Conservation (phyloP, 1,140 invertebrate genomes). For the Drosophila albomicans region DNA sequence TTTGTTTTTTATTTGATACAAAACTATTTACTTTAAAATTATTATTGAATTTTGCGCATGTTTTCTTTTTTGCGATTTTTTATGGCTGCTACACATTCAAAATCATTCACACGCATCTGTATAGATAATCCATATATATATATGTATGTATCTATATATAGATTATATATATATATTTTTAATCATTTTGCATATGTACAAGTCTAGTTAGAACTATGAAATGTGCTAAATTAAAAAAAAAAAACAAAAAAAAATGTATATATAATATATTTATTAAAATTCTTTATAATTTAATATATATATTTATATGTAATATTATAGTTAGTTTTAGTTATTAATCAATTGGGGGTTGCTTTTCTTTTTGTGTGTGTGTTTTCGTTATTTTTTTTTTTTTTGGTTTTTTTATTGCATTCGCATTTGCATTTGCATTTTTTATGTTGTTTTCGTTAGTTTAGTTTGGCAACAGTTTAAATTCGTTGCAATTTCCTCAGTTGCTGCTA, state of each 20-base stretch:
- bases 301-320: conserved; percentile 60
- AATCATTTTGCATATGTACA: conserved; percentile 69
- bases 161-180: conserved; percentile 48
- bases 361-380: conserved; percentile 23
- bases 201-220: conserved; percentile 75
- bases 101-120: conserved; percentile 46
- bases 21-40: conserved; percentile 77
- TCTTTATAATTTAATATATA: conserved; percentile 58
- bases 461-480: conserved; percentile 82
- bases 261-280: conserved; percentile 75
- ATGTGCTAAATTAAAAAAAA: conserved; percentile 76
- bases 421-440: conserved; percentile 21
- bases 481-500: conserved; percentile 81
- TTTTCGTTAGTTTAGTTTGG: conserved; percentile 76
- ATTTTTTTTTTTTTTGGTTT: conserved; percentile 27
- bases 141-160: conserved; percentile 25
- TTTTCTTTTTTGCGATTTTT: conserved; percentile 22
- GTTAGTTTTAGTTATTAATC: conserved; percentile 60
- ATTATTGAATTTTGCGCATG: conserved; percentile 72
- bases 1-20: conserved; percentile 53
- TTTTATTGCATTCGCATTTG: conserved; percentile 4
- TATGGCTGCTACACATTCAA: conserved; percentile 40
- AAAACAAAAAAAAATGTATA: conserved; percentile 52
- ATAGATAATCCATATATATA: conserved; percentile 35
- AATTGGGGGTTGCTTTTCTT: conserved; percentile 48